Evolutionary conservation across 2,888 invertebrate genomes (phyloP), one percentile per base, ranked within the genome.

Genomic region (Ctena decussata): DNA sequence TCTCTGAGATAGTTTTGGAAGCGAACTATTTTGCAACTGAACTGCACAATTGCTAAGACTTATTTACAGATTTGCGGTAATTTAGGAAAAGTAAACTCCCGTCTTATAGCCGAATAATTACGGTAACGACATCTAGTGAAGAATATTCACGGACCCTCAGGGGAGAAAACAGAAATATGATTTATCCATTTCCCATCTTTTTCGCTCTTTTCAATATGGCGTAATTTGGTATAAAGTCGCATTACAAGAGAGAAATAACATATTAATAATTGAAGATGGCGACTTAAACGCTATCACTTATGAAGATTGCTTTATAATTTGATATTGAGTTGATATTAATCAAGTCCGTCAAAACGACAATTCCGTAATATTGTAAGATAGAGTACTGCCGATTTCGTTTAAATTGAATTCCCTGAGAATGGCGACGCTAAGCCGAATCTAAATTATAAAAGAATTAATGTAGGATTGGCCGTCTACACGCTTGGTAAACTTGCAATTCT

Each of bases 221-320:
- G 65, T 65, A 65, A 65, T 65, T 65, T 65, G 65, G 65, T 65
- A 65, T 73, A 71, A 71, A 46, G 32, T 46, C 27, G 27, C 5
- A 73, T 46, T 46, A 73, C 49, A 27, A 11, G 49, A 35, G 49
- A 32, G 37, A 49, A 49, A 73, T 49, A 44, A 46, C 49, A 32
- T 44, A 73, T 73, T 44, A 73, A 73, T 73, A 73, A 73, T 73
- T 73, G 73, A 73, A 73, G 73, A 73, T 46, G 73, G 73, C 73
- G 49, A 49, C 46, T 44, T 46, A 73, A 73, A 73, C 49, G 49
- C 30, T n/a, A 46, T 73, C 73, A 73, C 73, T 73, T 46, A 73
- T 44, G 44, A 49, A 73, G 73, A 73, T 73, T 73, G 49, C 41
- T 46, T 32, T 46, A 46, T 46, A 46, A 73, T 46, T 73, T 46